A percentile compares a stretch with the other conserved stretches of the same genome.
phyloP scores from a whole-genome alignment of 1,140 invertebrate species.

The Eubasilissa regina region DNA sequence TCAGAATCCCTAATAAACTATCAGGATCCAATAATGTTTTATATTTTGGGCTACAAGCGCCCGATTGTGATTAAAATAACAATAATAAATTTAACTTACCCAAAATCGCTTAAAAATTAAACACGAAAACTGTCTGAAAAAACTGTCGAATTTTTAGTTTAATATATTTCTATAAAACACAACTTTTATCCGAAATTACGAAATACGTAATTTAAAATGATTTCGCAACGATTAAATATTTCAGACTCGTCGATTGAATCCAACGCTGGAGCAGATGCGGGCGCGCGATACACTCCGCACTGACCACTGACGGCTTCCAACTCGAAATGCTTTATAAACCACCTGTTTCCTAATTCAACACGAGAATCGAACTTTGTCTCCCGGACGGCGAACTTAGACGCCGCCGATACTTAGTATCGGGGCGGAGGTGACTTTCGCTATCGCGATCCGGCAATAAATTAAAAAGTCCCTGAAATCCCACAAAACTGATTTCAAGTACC shows the following conservation, averaged over 20 bases:
- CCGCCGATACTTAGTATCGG: background rate
- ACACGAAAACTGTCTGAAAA: too few species aligned
- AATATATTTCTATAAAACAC: too few species aligned
- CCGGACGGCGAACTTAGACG: background rate
- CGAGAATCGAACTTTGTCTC: slow-evolving; percentile 23
- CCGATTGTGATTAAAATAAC: too few species aligned
- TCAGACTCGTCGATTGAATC: background rate
- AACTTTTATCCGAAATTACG: background rate
- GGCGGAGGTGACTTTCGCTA: background rate
- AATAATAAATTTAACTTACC: too few species aligned
- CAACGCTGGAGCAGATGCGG: background rate
- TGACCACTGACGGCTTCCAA: background rate
- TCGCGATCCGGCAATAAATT: background rate
- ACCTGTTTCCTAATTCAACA: slow-evolving; percentile 25
- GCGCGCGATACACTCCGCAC: background rate
- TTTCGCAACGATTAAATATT: background rate
- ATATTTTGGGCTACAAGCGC: too few species aligned
- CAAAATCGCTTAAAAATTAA: too few species aligned
- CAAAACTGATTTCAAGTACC: background rate
- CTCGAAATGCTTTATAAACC: slow-evolving; percentile 34
- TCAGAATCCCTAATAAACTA: too few species aligned
- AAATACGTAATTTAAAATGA: background rate
- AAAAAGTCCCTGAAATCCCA: background rate
- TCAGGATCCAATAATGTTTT: too few species aligned
- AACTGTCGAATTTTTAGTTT: too few species aligned